Evolutionary conservation across 2,797 vertebrate genomes (phyloP).

Genomic region (Gallirallus australis): DNA sequence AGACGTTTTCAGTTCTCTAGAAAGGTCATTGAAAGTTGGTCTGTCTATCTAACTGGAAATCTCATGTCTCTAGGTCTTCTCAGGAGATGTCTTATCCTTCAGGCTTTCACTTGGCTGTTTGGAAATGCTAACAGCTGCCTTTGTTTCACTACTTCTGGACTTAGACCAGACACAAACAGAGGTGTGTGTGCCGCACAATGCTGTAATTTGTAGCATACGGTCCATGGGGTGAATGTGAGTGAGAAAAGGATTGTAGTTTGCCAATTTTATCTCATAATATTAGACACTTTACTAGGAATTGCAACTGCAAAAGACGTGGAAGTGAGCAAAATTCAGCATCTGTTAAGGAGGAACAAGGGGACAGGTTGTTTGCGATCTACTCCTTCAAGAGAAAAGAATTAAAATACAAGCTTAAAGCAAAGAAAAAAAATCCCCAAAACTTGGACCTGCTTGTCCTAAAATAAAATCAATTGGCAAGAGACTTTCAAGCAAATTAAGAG

Average conservation of each 20-base stretch:
- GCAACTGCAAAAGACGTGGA: background rate
- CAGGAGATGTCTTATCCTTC: constrained; percentile 46
- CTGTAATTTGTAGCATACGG: background rate
- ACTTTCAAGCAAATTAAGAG: background rate
- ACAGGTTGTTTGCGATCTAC: background rate
- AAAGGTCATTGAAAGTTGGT: constrained; percentile 50
- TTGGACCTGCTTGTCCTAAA: background rate
- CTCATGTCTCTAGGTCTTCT: constrained; percentile 42
- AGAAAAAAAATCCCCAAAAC: background rate
- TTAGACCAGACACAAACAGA: background rate
- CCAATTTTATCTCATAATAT: background rate
- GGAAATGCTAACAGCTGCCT: constrained; percentile 45
- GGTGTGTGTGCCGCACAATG: background rate
- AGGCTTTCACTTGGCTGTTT: constrained; percentile 32
- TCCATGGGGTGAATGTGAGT: background rate
- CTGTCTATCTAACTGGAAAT: constrained; percentile 60
- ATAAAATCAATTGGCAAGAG: background rate
- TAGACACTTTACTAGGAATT: background rate
- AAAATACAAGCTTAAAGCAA: background rate
- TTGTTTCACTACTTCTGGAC: constrained; percentile 29
- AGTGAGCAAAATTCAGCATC: background rate
- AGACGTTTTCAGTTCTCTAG: constrained; percentile 52
- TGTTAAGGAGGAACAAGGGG: background rate
- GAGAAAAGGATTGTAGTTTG: background rate
- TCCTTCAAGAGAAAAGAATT: background rate